Base-by-base conservation (phyloP, 1,140 invertebrate species). In the Vanessa tameamea region DNA sequence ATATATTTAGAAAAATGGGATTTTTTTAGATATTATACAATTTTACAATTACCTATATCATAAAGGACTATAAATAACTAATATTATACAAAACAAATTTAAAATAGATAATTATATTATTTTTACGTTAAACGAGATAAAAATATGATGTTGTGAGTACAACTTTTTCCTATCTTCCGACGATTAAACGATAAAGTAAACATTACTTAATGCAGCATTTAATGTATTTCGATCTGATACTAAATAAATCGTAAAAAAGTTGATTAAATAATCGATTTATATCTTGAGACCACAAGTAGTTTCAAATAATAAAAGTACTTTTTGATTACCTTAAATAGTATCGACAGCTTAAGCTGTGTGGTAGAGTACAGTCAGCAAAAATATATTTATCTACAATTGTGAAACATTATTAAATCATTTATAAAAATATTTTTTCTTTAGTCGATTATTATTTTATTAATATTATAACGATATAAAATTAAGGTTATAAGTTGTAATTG, bases 321-420 rank as follows among this genome's bases (percentile, higher is more conserved):
- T 57, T 57, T 57, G 23, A 57, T 57, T 13, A 57, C 53, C 53
- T 57, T 57, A 57, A 57, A 57, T 57, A 57, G 53, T 9, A 23
- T 23, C 11, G 15, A n/a, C 12, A 55, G 20, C 37, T 43, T 43
- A 2, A 43, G 37, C 37, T 57, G 53, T 20, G 53, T 23, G 12
- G 20, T 0, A 13, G 20, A 12, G 53, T 57, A 57, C 53, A n/a
- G 53, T 57, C 53, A 57, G 53, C 53, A 57, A 23, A 57, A 57
- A 8, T 16, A 23, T 26, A 6, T 53, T 8, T 7, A 15, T 16
- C n/a, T n/a, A 53, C 15, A 53, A 14, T 4, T 4, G 15, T 53
- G 15, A 53, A 16, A 16, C 1, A 53, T 53, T 7, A 50, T 50
- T 9, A 15, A n/a, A n/a, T 53, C 0, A 16, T 0, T n/a, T 53